A percentile compares a stretch with the other conserved stretches of the same genome.
Evolutionary conservation across 1,140 invertebrate genomes (phyloP).

Genomic region (Odontomachus brunneus): DNA sequence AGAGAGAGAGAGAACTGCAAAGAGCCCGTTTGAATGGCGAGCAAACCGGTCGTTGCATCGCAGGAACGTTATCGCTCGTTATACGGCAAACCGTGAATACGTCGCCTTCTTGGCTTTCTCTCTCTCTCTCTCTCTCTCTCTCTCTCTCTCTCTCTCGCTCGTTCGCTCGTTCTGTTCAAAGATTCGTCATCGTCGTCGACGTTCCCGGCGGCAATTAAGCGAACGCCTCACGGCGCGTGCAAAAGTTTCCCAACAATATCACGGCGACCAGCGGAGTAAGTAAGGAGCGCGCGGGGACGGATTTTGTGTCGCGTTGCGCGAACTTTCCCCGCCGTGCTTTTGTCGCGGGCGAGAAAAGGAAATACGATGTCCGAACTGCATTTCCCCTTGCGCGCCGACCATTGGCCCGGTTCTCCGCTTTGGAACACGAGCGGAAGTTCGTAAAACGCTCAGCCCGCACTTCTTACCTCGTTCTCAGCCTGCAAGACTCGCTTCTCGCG

Average conservation of each 20-base stretch:
- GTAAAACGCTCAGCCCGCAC: constrained; percentile 40
- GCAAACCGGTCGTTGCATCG: constrained; percentile 23
- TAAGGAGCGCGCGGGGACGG: constrained; percentile 17
- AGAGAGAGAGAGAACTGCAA: neutral
- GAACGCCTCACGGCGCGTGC: constrained; percentile 27
- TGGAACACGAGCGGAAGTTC: constrained; percentile 13
- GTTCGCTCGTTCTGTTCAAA: too few species aligned
- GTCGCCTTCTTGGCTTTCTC: neutral
- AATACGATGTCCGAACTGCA: constrained; percentile 56
- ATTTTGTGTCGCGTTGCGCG: constrained; percentile 47
- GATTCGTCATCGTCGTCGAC: constrained; percentile 11
- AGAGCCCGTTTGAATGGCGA: constrained; percentile 35
- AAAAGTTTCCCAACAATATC: constrained; percentile 56
- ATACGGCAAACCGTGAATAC: neutral
- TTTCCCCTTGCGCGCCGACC: constrained; percentile 7
- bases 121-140: neutral
- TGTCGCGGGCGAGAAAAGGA: constrained; percentile 31
- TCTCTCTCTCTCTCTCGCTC: neutral
- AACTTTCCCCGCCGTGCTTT: constrained; percentile 36
- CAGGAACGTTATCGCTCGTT: constrained; percentile 45
- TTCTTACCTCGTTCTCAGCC: constrained; percentile 43
- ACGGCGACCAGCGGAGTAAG: constrained; percentile 42
- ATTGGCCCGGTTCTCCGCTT: constrained; percentile 2
- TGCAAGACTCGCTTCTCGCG: constrained; percentile 18
- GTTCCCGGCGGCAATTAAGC: constrained; percentile 60